Evolutionary conservation across 2,797 vertebrate species (phyloP).

Genomic region (Anniella stebbinsi): DNA sequence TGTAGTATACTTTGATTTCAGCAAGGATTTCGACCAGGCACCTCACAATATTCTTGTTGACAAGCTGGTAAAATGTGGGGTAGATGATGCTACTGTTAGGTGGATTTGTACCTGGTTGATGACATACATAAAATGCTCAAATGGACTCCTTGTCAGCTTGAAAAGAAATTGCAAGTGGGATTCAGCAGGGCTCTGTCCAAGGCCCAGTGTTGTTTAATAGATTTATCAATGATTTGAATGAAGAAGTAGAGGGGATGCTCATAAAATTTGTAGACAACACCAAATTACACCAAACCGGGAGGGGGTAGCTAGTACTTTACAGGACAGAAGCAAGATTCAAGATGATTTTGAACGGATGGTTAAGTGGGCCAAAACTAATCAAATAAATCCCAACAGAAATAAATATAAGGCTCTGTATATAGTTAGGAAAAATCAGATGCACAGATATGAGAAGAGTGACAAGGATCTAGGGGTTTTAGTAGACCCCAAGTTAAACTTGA

Average conservation of each 20-base stretch:
- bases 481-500: no score
- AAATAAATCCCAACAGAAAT: no score
- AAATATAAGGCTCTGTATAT: no score
- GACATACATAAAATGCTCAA: neutral
- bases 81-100: neutral
- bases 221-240: neutral
- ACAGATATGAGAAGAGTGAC: no score
- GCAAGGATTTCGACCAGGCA: neutral
- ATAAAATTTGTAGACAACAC: neutral
- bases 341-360: neutral
- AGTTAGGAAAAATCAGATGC: no score
- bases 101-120: neutral
- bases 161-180: neutral
- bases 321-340: neutral
- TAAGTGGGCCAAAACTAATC: no score
- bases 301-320: neutral
- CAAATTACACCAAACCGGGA: no score
- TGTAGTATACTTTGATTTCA: neutral
- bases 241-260: neutral
- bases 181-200: neutral
- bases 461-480: no score
- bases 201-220: neutral
- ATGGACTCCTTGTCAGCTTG: neutral
- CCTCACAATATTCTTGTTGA: neutral
- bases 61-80: neutral